phyloP scores from a whole-genome alignment of 2,113 vertebrate species.

The Pungitius pungitius region DNA sequence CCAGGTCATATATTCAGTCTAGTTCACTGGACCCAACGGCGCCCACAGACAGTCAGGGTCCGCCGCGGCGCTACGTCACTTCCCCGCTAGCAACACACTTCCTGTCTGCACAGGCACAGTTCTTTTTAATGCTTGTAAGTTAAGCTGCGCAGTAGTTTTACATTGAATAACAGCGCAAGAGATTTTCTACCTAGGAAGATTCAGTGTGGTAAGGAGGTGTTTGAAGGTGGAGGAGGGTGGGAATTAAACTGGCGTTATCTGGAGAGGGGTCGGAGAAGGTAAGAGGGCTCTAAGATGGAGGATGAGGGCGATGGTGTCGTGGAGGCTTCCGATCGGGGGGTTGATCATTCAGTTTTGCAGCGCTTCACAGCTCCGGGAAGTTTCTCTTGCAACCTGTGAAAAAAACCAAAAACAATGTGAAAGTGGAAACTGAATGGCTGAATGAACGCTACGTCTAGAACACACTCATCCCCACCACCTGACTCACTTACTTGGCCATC shows the following conservation, averaged over 20 bases:
- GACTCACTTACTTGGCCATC: conserved; percentile 85
- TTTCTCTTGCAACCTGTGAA: conserved; percentile 88
- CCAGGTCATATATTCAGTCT: conserved; percentile 81
- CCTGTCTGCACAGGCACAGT: conserved; percentile 49
- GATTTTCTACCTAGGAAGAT: conserved; percentile 76
- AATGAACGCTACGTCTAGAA: not conserved
- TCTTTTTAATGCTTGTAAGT: conserved; percentile 68
- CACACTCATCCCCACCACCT: not conserved
- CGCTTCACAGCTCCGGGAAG: conserved; percentile 86
- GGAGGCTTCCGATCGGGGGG: conserved; percentile 25
- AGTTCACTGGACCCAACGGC: conserved; percentile 71
- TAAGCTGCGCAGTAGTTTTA: conserved; percentile 79
- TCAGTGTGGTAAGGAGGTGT: conserved; percentile 72
- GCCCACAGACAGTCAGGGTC: conserved; percentile 42
- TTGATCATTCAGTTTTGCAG: conserved; percentile 87
- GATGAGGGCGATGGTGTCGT: conserved; percentile 48
- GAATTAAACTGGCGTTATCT: conserved; percentile 9
- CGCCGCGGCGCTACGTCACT: conserved; percentile 52
- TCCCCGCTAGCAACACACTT: conserved; percentile 42
- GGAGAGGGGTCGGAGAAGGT: conserved; percentile 7
- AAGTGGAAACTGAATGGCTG: fast-evolving
- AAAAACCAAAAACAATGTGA: not conserved
- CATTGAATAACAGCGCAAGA: conserved; percentile 75
- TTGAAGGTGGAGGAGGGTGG: conserved; percentile 13
- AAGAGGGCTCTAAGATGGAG: conserved; percentile 30